Percentiles rank a stretch among this genome's conserved stretches.
Evolutionary conservation across 2,888 invertebrate genomes (phyloP).

Genomic region (Geotrupes spiniger): DNA sequence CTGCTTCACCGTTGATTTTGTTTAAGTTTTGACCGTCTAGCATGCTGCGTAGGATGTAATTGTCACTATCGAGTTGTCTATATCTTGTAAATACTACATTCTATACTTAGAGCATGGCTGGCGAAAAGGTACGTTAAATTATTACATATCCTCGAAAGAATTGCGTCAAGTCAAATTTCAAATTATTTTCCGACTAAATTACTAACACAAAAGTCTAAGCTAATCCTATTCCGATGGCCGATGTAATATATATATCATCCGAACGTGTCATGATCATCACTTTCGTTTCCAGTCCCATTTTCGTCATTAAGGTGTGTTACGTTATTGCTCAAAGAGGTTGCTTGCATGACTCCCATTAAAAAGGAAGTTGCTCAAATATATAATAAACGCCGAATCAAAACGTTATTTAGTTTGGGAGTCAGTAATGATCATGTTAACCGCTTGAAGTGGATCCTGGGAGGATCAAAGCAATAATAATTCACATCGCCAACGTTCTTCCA

Average conservation of each 20-base stretch:
- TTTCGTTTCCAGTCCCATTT: neutral
- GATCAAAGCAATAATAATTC: conserved; percentile 21
- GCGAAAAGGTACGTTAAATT: conserved; percentile 34
- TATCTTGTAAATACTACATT: conserved; percentile 37
- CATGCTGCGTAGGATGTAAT: conserved; percentile 38
- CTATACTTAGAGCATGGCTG: conserved; percentile 35
- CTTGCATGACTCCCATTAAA: conserved; percentile 30
- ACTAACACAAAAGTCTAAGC: neutral
- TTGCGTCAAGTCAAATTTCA: conserved; percentile 13
- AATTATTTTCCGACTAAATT: conserved; percentile 8
- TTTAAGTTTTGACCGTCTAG: conserved; percentile 33
- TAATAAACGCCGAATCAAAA: conserved; percentile 27
- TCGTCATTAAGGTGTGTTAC: conserved; percentile 16
- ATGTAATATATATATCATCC: too few relatives aligned
- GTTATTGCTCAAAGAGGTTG: conserved; percentile 26
- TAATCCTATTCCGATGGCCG: too few relatives aligned
- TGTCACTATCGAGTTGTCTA: conserved; percentile 34
- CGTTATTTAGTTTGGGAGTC: conserved; percentile 21
- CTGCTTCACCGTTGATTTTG: conserved; percentile 26
- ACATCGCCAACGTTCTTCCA: conserved; percentile 36
- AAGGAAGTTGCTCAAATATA: conserved; percentile 45
- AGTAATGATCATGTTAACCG: conserved; percentile 14
- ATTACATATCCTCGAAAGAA: conserved; percentile 35
- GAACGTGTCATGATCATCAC: neutral
- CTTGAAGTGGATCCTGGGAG: conserved; percentile 12